Base-by-base conservation (phyloP, 2,113 vertebrate species). In the Gnathonemus longibarbis region DNA sequence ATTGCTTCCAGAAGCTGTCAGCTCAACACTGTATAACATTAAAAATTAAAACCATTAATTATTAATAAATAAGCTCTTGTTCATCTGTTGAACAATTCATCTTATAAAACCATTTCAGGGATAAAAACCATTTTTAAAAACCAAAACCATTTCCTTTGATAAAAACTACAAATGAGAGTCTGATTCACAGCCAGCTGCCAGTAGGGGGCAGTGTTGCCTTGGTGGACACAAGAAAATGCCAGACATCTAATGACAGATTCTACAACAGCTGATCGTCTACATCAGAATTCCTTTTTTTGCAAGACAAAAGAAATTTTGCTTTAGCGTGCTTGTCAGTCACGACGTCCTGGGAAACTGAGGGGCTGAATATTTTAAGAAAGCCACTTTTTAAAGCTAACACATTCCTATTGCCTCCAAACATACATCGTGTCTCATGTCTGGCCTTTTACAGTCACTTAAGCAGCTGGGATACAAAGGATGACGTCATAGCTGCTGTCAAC, bases 271-370 rank as follows among this genome's bases (percentile, higher is more conserved):
- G 45, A 84, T n/a, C 11, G 50, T 53, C 85, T 87, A 53, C 50
- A 24, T 31, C 49, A 53, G 85, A 87, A 53, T 87, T n/a, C n/a
- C 83, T 19, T 87, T 15, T 50, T 87, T 45, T 53, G 56, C 7
- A 66, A 88, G 53, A 88, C 50, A 88, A 88, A 88, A 88, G 46
- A 58, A 84, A 50, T 87, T 56, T 56, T 21, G n/a, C 27, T 87
- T 87, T 17, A 87, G 24, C 1, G 11, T 19, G 49, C 49, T 49
- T 35, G 4, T 87, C 19, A 52, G 84, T 31, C 5, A 27, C 21
- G 84, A 31, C 53, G 45, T 50, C 84, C 84, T 31, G 50, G 35
- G 84, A 8, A 86, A 86, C n/a, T 31, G n/a, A 49, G 84, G 46
- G 84, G 84, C 45, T 48, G 45, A n/a, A 50, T 48, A 15, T 24